These are phyloP conservation scores for Sarcophaga carnaria DNA, from an alignment of 2,888 invertebrate genomes.

Conservation along the genomic window DNA sequence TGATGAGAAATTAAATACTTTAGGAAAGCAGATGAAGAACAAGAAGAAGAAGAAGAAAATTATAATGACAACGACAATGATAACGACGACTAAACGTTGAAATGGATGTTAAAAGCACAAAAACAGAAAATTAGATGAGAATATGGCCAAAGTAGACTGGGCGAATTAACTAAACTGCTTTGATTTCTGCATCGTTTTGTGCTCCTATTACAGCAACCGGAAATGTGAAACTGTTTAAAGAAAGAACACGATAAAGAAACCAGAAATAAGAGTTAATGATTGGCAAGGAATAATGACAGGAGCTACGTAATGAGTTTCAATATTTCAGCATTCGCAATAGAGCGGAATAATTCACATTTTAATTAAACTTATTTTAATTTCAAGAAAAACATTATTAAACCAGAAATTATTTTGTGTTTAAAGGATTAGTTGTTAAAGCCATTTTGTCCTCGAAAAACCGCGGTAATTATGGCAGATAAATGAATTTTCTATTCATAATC, in stretches of 20 bases:
- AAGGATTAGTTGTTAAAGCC: too few species aligned
- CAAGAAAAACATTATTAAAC: too few species aligned
- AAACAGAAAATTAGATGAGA: background rate
- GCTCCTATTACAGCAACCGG: background rate
- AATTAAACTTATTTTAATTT: too few species aligned
- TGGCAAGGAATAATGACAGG: background rate
- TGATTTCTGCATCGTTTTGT: background rate
- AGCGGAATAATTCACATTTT: too few species aligned
- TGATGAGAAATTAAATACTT: constrained; percentile 55
- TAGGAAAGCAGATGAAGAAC: background rate
- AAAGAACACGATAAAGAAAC: background rate
- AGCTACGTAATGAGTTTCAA: background rate
- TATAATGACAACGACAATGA: background rate
- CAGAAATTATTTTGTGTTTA: too few species aligned
- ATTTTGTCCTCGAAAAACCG: too few species aligned
- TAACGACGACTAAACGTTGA: background rate
- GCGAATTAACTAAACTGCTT: background rate
- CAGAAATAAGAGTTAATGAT: background rate
- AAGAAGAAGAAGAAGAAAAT: background rate
- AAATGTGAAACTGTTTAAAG: background rate
- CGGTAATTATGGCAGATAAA: too few species aligned
- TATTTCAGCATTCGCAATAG: background rate
- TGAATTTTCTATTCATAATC: too few species aligned
- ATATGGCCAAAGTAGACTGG: background rate
- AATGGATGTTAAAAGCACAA: background rate